Percentiles rank a stretch among this genome's conserved stretches.
Evolutionary conservation across 1,140 invertebrate species (phyloP).

Genomic region (Pseudomyrmex sp.): DNA sequence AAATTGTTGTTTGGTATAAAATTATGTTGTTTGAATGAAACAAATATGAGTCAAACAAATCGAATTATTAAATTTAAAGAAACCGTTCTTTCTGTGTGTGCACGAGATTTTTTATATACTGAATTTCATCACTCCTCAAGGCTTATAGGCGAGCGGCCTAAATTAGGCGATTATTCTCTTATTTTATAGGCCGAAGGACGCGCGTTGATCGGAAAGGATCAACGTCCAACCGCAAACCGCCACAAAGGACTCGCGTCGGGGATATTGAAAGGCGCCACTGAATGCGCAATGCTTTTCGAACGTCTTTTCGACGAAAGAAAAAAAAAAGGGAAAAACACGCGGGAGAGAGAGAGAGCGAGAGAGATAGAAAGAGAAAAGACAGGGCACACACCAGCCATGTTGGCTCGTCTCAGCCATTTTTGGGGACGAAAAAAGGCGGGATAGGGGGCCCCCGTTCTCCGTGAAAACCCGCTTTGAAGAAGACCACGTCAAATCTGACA

Average conservation of each 20-base stretch:
- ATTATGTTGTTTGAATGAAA: too few relatives aligned
- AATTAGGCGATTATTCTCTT: slow-evolving; percentile 3
- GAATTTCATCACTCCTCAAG: too few relatives aligned
- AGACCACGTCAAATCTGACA: slow-evolving; percentile 78
- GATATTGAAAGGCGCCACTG: slow-evolving; percentile 50
- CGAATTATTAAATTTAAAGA: too few relatives aligned
- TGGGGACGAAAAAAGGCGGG: slow-evolving; percentile 72
- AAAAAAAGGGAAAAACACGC: background rate
- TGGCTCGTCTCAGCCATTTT: slow-evolving; percentile 78
- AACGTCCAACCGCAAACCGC: slow-evolving; percentile 48
- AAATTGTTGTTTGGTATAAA: too few relatives aligned
- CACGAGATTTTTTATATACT: too few relatives aligned
- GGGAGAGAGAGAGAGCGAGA: slow-evolving; percentile 7
- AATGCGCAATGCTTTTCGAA: slow-evolving; percentile 25
- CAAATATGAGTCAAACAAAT: too few relatives aligned
- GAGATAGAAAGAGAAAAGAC: slow-evolving; percentile 38
- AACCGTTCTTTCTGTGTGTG: too few relatives aligned
- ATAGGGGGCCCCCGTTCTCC: slow-evolving; percentile 63
- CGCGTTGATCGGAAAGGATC: slow-evolving; percentile 48
- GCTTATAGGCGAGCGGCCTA: background rate
- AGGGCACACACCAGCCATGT: slow-evolving; percentile 70
- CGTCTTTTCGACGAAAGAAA: slow-evolving; percentile 53
- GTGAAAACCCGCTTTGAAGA: slow-evolving; percentile 74
- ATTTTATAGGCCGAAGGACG: slow-evolving; percentile 5
- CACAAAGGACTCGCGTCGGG: slow-evolving; percentile 61